Percentiles rank a stretch among this genome's conserved stretches.
Evolutionary conservation across 2,113 vertebrate species (phyloP).

Genomic region (Eolophus roseicapilla): DNA sequence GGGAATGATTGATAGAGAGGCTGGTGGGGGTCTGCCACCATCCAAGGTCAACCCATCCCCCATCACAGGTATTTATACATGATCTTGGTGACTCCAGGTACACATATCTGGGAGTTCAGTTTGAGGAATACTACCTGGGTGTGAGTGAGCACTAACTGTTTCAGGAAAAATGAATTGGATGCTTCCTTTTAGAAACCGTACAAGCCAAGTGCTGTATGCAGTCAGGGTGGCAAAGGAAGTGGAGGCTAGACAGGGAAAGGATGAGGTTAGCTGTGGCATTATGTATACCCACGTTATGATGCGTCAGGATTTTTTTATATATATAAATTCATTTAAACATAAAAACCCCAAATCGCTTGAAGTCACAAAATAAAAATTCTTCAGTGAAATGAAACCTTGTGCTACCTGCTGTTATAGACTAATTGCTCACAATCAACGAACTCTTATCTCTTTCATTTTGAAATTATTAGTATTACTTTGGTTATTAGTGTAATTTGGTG

Average conservation of each 20-base stretch:
- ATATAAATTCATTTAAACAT: not conserved
- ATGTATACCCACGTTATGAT: not conserved
- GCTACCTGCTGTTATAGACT: slow-evolving; percentile 50
- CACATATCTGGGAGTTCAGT: fast-evolving
- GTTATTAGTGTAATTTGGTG: slow-evolving; percentile 49
- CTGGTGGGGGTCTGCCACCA: not conserved
- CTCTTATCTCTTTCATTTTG: slow-evolving; percentile 46
- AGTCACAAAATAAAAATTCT: not conserved
- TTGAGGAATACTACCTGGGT: not conserved
- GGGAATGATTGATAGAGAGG: not conserved
- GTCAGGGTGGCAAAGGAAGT: not conserved
- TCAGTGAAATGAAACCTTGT: slow-evolving; percentile 36
- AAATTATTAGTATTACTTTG: slow-evolving; percentile 51
- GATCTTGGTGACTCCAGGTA: not conserved
- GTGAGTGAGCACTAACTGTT: not conserved
- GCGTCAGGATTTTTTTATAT: not conserved
- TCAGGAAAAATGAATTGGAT: not conserved
- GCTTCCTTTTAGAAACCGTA: not conserved
- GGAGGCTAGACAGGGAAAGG: not conserved
- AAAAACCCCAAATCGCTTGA: not conserved
- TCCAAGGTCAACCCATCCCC: not conserved
- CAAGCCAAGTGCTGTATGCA: not conserved
- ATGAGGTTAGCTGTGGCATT: not conserved
- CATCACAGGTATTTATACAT: fast-evolving
- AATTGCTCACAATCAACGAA: slow-evolving; percentile 52